Base-by-base conservation (phyloP, 2,888 invertebrate genomes). In the Acholoe squamosa region DNA sequence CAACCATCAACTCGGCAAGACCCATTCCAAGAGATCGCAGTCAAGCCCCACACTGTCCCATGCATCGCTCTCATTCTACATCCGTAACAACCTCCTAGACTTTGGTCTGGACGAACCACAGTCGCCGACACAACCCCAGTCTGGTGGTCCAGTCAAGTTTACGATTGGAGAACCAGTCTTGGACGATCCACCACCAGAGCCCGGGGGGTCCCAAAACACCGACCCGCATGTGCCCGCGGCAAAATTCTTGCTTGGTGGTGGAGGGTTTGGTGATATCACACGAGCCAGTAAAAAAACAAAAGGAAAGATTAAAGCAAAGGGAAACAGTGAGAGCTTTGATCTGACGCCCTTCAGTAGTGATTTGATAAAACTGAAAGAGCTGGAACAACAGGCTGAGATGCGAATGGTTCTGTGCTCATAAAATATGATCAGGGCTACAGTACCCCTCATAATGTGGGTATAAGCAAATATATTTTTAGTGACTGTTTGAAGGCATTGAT, bases 71-170 rank as follows among this genome's bases (percentile, higher is more conserved):
- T 80, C 80, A 33, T 34, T 22, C 80, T 80, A 80, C 80, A 19
- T 80, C 33, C 33, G 80, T 5, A 34, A 80, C 34, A 80, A 80
- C 80, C 80, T 80, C 0, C 80, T 34, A 3, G 80, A 80, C 80
- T 80, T 80, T 43, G 80, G 80, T 43, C 43, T 80, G 1, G 80
- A 80, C 19, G 80, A 80, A 33, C 80, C 43, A 0, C 3, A 33
- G 0, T 16, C 80, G 0, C 43, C 80, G 16, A 34, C 33, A 33
- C 19, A 19, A 3, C 3, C 16, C 5, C 25, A 3, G 3, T 61
- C 61, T n/a, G 61, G 61, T n/a, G 71, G 71, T 7, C 12, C 19
- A 25, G 71, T 71, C 71, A 71, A 22, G n/a, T 71, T 71, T 25
- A 25, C 1, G 25, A 28, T 71, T 7, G 71, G 71, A 28, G 71